Evolutionary conservation across 2,888 invertebrate species (phyloP).

Genomic region (Clistopyga incitator): DNA sequence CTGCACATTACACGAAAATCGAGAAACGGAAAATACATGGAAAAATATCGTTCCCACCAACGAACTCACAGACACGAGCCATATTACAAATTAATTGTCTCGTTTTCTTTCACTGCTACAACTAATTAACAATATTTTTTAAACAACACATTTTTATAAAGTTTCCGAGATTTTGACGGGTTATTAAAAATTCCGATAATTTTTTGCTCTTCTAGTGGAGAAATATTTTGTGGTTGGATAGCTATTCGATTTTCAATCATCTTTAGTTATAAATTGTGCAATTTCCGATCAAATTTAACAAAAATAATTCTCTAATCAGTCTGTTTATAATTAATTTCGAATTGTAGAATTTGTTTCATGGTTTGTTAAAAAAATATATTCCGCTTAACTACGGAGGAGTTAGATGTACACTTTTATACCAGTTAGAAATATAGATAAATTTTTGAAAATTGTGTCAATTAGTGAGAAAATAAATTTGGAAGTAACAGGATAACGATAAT

Average conservation of each 20-base stretch:
- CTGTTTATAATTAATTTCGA: not conserved
- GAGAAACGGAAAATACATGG: not conserved
- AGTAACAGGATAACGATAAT: slow-evolving; percentile 13
- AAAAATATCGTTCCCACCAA: not conserved
- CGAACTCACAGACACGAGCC: not conserved
- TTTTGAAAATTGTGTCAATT: slow-evolving; percentile 1
- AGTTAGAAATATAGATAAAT: not conserved
- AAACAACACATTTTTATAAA: not conserved
- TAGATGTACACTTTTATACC: not conserved
- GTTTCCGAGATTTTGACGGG: not conserved
- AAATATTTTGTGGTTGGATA: too few species aligned
- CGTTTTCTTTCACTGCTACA: not conserved
- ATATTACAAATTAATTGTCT: not conserved
- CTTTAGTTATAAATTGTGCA: not conserved
- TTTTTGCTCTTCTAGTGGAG: not conserved
- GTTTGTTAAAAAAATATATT: too few species aligned
- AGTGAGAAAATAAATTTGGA: not conserved
- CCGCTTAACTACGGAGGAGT: too few species aligned
- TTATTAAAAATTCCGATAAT: not conserved
- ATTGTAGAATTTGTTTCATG: too few species aligned
- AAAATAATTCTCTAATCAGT: too few species aligned
- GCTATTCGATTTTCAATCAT: not conserved
- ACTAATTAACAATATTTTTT: not conserved
- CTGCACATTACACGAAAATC: not conserved
- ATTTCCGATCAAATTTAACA: not conserved